phyloP scores from a whole-genome alignment of 2,797 vertebrate species.

The Pseudotriccus pelzelni region DNA sequence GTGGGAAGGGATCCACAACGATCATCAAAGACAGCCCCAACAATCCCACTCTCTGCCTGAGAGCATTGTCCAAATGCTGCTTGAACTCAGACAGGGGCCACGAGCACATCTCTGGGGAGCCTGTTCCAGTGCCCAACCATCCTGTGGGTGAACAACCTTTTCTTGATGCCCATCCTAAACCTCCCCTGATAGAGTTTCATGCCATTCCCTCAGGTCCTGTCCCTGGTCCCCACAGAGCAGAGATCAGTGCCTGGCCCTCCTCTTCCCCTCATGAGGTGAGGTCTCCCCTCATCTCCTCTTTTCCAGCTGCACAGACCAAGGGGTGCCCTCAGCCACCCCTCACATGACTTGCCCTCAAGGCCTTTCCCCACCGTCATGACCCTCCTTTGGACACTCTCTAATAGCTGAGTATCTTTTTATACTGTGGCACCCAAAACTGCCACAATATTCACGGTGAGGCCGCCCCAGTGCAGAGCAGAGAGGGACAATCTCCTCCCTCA shows the following conservation, averaged over 20 bases:
- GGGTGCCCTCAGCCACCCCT: background rate
- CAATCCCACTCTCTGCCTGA: too few species aligned
- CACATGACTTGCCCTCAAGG: rapidly evolving
- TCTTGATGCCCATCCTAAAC: background rate
- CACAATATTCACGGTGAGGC: background rate
- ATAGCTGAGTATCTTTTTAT: background rate
- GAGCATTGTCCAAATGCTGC: background rate
- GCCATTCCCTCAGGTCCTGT: background rate
- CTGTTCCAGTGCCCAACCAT: background rate
- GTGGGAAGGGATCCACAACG: background rate
- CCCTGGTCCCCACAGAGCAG: background rate
- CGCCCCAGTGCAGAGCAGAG: background rate
- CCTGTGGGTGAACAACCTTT: background rate
- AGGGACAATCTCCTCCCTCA: background rate
- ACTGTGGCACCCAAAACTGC: too few species aligned
- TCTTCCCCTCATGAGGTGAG: background rate
- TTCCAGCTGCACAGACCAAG: background rate
- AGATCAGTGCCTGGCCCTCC: background rate
- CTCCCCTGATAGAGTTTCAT: background rate
- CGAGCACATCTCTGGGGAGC: background rate
- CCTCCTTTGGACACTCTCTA: background rate
- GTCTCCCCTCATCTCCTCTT: background rate
- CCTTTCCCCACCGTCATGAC: background rate
- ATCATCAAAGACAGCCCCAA: background rate
- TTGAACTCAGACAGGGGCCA: background rate